Percentiles rank a stretch among this genome's conserved stretches.
Conservation (phyloP, 2,888 invertebrate species). For the Orthosia gracilis region DNA sequence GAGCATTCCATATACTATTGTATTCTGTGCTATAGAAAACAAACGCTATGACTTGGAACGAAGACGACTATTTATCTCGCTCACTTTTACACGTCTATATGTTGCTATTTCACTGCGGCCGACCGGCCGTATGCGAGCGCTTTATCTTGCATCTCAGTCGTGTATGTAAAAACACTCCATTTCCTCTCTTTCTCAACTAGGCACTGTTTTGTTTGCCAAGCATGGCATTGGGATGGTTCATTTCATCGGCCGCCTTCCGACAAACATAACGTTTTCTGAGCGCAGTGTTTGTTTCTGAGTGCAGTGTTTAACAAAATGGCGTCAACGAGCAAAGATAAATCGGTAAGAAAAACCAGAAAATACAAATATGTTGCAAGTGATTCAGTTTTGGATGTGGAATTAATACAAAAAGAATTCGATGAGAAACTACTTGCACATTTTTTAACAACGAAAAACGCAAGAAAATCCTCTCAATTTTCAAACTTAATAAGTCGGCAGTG, state of each 20-base stretch:
- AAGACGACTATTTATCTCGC: constrained; percentile 11
- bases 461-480: neutral
- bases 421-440: constrained; percentile 20
- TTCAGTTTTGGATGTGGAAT: constrained; percentile 18
- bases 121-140: no score
- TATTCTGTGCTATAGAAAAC: no score
- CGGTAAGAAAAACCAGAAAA: constrained; percentile 4
- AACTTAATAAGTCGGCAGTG: constrained; percentile 6
- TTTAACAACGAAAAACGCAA: constrained; percentile 1
- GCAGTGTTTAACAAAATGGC: constrained; percentile 44
- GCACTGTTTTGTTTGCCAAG: neutral
- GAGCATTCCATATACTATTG: constrained; percentile 1
- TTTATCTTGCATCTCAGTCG: constrained; percentile 7
- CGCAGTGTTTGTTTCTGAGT: constrained; percentile 2
- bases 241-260: constrained; percentile 3
- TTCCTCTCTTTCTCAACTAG: constrained; percentile 19
- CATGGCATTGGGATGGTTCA: neutral
- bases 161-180: neutral
- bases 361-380: neutral
- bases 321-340: constrained; percentile 9
- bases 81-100: constrained; percentile 19
- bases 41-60: constrained; percentile 17
- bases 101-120: neutral
- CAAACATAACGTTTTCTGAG: neutral
- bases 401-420: constrained; percentile 30